Evolutionary conservation across 2,888 invertebrate genomes (phyloP), one percentile per base, ranked within the genome.

Genomic region (Heteromyza rotundicornis): DNA sequence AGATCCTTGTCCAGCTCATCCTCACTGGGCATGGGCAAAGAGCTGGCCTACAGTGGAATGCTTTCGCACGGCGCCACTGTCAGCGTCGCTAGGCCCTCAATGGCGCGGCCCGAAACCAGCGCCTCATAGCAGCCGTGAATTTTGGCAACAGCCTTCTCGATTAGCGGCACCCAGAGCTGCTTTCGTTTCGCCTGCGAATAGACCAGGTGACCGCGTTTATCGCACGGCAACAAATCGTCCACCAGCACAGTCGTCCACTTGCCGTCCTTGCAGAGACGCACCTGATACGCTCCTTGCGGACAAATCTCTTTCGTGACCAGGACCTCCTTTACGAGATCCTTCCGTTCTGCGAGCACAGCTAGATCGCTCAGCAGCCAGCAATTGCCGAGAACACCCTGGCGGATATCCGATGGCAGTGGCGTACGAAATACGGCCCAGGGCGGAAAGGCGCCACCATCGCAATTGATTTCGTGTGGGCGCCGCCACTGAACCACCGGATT

Each of bases 71-170:
- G 98, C 1, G 96, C 96, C 0, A 98, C 93, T 5, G 98, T 98
- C 60, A 98, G 83, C 0, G 96, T 96, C 23, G 96, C 94, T 24
- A 98, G 85, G n/a, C 98, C 88, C 87, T 99, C 98, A 62, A 98
- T 95, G 53, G 96, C 96, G 67, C 98, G 87, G 0, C 98, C 98
- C 0, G 97, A 96, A 0, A 96, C 95, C 62, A 99, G 84, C 0
- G 97, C 95, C 82, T 97, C 97, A 78, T 98, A 99, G 80, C 96
- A 96, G 23, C 99, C 98, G 80, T 98, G 95, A 59, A 97, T 88
- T 84, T 99, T 99, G 0, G 98, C 98, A 24, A 98, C 94, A 0
- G 98, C 98, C 83, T 99, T 99, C 82, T 99, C 99, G 70, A 99
- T 98, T 64, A 99, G 84, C 1, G 98, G 97, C 59, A 98, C 98